phyloP scores from a whole-genome alignment of 1,140 invertebrate species.

The Heliconius himera region DNA sequence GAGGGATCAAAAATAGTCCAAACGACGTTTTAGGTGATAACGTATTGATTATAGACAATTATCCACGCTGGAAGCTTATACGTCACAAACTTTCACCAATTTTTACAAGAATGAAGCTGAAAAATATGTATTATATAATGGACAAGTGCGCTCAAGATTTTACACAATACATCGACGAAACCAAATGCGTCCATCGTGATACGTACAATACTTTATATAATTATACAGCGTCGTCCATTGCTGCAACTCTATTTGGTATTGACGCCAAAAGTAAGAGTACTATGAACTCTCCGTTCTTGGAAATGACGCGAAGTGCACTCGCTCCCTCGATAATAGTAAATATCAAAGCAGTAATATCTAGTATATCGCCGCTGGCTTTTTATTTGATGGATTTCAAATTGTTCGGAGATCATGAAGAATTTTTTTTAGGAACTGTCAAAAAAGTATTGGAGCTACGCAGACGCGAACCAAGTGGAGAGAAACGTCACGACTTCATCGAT shows the following conservation, averaged over 20 bases:
- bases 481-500: constrained; percentile 52
- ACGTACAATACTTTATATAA: constrained; percentile 44
- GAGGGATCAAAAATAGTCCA: constrained; percentile 54
- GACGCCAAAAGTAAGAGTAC: constrained; percentile 46
- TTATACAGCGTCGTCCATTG: constrained; percentile 48
- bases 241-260: constrained; percentile 52
- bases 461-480: constrained; percentile 25
- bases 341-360: constrained; percentile 41
- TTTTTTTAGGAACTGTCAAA: constrained; percentile 50
- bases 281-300: constrained; percentile 51
- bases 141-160: constrained; percentile 54
- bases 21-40: constrained; percentile 68
- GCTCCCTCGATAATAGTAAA: constrained; percentile 29
- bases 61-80: constrained; percentile 66
- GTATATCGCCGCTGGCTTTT: constrained; percentile 36
- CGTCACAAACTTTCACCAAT: constrained; percentile 62
- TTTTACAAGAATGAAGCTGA: constrained; percentile 73
- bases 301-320: constrained; percentile 41
- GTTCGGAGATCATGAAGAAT: constrained; percentile 50
- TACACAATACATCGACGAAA: constrained; percentile 39
- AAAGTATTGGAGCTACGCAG: constrained; percentile 41
- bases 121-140: constrained; percentile 73
- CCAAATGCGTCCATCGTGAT: constrained; percentile 31
- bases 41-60: constrained; percentile 63
- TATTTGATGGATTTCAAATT: constrained; percentile 44